Conservation (phyloP, 2,797 vertebrate genomes). For the Buphagus erythrorhynchus region DNA sequence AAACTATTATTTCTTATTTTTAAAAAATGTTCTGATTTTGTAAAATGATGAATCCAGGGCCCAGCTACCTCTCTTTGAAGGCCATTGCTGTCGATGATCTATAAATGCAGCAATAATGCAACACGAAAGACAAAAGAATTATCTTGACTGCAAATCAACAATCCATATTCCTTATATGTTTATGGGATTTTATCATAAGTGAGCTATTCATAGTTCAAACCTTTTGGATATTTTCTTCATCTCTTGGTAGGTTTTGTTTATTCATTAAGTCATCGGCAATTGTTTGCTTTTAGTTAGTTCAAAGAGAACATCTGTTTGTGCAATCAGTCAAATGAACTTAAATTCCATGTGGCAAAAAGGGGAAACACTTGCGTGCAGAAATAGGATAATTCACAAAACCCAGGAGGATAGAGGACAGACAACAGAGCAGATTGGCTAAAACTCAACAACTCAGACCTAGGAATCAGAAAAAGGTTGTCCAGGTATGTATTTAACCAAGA, state of each 20-base stretch:
- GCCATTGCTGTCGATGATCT: not conserved
- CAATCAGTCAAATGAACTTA: conserved; percentile 1
- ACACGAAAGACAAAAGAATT: not conserved
- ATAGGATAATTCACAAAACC: not conserved
- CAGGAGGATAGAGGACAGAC: not conserved
- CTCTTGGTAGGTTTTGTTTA: not conserved
- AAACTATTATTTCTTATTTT: not conserved
- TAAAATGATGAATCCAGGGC: not conserved
- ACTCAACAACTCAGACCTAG: not conserved
- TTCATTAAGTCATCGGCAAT: not conserved
- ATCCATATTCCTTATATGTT: not conserved
- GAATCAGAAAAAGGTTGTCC: not conserved
- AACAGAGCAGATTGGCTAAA: not conserved
- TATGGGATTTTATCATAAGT: not conserved
- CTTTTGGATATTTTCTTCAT: not conserved
- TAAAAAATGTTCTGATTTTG: accelerated
- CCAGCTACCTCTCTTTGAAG: not conserved
- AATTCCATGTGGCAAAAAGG: not conserved
- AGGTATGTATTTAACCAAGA: not conserved
- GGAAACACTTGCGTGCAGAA: not conserved
- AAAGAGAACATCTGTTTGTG: conserved; percentile 19
- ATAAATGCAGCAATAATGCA: not conserved
- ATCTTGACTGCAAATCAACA: not conserved
- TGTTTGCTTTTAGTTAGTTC: not conserved
- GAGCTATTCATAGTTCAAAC: not conserved